Conservation (phyloP, 2,888 invertebrate species). For the Thereva nobilitata region DNA sequence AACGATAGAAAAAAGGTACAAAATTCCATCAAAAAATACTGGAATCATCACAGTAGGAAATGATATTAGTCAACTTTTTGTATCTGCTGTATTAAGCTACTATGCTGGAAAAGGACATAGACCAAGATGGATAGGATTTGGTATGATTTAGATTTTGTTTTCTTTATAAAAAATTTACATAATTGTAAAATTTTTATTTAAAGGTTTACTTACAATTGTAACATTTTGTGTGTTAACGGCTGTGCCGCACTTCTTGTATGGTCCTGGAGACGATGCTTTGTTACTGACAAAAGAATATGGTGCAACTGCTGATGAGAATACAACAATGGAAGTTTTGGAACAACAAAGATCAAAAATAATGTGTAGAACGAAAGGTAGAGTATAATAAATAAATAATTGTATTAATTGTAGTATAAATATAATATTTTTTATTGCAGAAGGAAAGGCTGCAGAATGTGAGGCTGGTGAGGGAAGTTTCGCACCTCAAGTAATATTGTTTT, state of each 20-base stretch:
- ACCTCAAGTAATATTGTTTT: conserved; percentile 66
- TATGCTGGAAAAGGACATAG: conserved; percentile 73
- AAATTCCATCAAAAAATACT: conserved; percentile 72
- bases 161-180: too few relatives aligned
- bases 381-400: conserved; percentile 30
- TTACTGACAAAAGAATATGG: conserved; percentile 66
- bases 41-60: conserved; percentile 75
- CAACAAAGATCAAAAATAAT: conserved; percentile 63
- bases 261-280: conserved; percentile 69
- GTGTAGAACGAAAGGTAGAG: conserved; percentile 58
- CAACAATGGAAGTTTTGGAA: conserved; percentile 55
- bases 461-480: conserved; percentile 64
- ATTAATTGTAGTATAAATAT: background rate
- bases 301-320: conserved; percentile 50
- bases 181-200: conserved; percentile 11
- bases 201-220: conserved; percentile 64
- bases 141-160: conserved; percentile 43
- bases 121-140: conserved; percentile 72
- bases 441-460: conserved; percentile 57
- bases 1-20: conserved; percentile 73
- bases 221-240: conserved; percentile 69
- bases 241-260: conserved; percentile 70
- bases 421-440: conserved; percentile 19
- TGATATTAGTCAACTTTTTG: conserved; percentile 72
- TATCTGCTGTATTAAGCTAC: conserved; percentile 69